Evolutionary conservation across 2,888 invertebrate species (phyloP), one percentile per base, ranked within the genome.

Genomic region (Pollenia griseotomentosa): DNA sequence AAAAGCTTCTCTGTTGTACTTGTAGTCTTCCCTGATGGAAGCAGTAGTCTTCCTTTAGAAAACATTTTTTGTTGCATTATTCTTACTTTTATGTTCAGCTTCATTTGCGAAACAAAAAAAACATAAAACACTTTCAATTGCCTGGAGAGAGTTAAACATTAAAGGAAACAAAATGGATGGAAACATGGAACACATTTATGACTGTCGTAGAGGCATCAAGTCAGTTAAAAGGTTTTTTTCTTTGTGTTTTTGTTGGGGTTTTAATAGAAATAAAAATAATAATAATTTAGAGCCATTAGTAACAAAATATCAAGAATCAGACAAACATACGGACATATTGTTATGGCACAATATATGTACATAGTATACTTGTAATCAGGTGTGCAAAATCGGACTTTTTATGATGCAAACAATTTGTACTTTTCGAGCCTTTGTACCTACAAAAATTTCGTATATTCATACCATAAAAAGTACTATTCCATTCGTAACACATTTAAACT

Each of bases 91-190:
- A 78, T 42, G 81, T 74, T 87, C 77, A 57, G 81, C 87, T 81
- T 81, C 84, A 87, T 77, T 87, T 81, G 74, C 66, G 63, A 77
- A 81, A 78, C 65, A 61, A 80, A 33, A 33, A 33, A 75, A 74
- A 70, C 77, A 84, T 87, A 78, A 81, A 86, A 83, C 74, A 83
- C 79, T 79, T 79, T 86, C 83, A 82, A 79, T 78, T 79, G 81
- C 77, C 73, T 63, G 71, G 53, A 74, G 79, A 83, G 71, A 71
- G 55, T 65, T 42, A 78, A 75, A 23, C 23, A 59, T 19, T 66
- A 55, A 19, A 51, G 53, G 59, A 57, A 44, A 59, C n/a, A 66
- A 46, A 68, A 44, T 11, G 46, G 10, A 75, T 74, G 55, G 16
- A 66, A 66, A 71, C 63, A 71, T 48, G 40, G 53, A 23, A 55